Evolutionary conservation across 2,888 invertebrate species (phyloP).

Genomic region (Pseudococcus longispinus): DNA sequence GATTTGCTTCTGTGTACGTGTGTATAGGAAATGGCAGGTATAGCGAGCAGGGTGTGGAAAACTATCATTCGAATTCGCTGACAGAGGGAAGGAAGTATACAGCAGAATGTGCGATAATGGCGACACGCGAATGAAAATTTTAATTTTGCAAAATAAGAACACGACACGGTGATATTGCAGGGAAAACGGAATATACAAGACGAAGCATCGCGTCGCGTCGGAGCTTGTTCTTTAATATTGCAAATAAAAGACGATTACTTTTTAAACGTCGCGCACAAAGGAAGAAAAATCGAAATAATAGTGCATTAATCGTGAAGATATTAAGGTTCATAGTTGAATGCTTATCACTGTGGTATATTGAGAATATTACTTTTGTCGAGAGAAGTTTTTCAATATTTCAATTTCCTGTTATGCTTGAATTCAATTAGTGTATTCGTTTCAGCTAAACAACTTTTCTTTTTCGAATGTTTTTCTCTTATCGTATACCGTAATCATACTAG

Average conservation of each 20-base stretch:
- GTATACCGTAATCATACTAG: neutral
- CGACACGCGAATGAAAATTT: conserved; percentile 5
- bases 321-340: neutral
- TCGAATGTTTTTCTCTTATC: neutral
- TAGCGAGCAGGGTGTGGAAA: neutral
- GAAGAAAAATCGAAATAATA: conserved; percentile 27
- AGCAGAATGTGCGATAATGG: neutral
- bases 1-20: neutral
- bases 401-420: neutral
- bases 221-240: conserved; percentile 5
- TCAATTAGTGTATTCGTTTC: neutral
- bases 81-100: neutral
- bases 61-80: neutral
- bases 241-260: conserved; percentile 35
- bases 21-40: neutral
- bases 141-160: conserved; percentile 26
- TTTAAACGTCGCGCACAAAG: conserved; percentile 16
- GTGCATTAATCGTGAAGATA: conserved; percentile 18
- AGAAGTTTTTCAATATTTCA: conserved; percentile 20
- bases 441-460: neutral
- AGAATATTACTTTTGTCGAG: conserved; percentile 20
- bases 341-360: conserved; percentile 2
- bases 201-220: neutral
- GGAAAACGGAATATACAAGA: neutral
- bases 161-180: neutral